Percentiles rank a stretch among this genome's conserved stretches.
Conservation (phyloP, 2,797 vertebrate genomes). For the Acestrorhynchus altus region DNA sequence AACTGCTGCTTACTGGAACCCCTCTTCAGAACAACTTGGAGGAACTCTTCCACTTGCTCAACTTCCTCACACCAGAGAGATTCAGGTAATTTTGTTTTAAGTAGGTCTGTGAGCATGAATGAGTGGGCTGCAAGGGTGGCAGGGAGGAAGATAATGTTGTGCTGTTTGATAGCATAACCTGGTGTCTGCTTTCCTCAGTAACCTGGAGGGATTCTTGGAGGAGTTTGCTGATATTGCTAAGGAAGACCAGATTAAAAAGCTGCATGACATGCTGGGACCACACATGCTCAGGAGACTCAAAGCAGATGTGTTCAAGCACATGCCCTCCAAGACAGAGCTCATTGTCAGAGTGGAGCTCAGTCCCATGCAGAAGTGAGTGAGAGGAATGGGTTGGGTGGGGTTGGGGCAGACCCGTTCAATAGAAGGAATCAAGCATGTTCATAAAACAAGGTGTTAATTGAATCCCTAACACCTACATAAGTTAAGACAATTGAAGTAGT, state of each 20-base stretch:
- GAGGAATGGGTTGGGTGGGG: neutral
- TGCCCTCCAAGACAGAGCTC: conserved; percentile 98
- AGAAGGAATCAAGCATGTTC: too few species aligned
- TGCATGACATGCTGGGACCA: conserved; percentile 97
- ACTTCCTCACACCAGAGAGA: conserved; percentile 95
- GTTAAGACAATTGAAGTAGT: neutral
- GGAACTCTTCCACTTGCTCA: conserved; percentile 95
- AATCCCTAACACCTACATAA: too few species aligned
- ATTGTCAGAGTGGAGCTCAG: conserved; percentile 96
- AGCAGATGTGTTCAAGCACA: conserved; percentile 98
- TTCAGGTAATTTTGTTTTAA: conserved; percentile 82
- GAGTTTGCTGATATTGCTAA: conserved; percentile 98
- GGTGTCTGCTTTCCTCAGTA: conserved; percentile 73
- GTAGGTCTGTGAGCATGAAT: neutral
- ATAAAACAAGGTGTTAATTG: too few species aligned
- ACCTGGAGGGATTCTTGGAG: conserved; percentile 95
- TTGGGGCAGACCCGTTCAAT: too few species aligned
- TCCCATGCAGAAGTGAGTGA: conserved; percentile 95
- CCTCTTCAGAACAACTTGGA: conserved; percentile 97
- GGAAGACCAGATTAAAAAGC: conserved; percentile 99
- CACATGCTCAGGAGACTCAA: conserved; percentile 97
- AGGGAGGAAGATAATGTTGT: too few species aligned
- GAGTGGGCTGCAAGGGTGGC: neutral
- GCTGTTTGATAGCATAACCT: neutral
- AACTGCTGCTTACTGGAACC: conserved; percentile 94